These are phyloP conservation scores for Aphidoletes aphidimyza DNA, from an alignment of 2,888 invertebrate genomes.

Conservation along the genomic window DNA sequence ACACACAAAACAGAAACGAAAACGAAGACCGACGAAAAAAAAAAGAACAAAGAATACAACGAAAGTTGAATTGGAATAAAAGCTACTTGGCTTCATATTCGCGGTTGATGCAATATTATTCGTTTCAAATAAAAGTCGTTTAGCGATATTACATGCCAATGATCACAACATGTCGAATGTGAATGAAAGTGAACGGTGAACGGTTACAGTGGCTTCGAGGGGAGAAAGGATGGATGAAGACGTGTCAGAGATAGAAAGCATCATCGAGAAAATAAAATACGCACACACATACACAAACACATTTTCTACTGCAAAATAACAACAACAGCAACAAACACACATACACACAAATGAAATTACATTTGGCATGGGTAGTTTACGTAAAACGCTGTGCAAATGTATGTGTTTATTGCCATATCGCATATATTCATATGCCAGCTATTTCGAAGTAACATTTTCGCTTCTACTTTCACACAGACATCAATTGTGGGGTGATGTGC, in stretches of 20 bases:
- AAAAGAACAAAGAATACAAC: not conserved
- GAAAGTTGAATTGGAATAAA: conserved; percentile 45
- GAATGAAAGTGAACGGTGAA: conserved; percentile 1
- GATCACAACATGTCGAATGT: conserved; percentile 53
- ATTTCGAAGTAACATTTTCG: conserved; percentile 30
- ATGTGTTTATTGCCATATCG: not conserved
- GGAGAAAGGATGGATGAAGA: not conserved
- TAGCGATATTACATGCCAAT: conserved; percentile 56
- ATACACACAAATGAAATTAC: conserved; percentile 49
- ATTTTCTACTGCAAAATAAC: too few relatives aligned
- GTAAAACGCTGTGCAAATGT: conserved; percentile 18
- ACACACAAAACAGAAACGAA: not conserved
- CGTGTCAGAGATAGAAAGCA: not conserved
- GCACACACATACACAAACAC: too few relatives aligned
- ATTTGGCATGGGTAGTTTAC: conserved; percentile 46
- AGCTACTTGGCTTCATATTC: conserved; percentile 55
- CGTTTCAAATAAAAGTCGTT: conserved; percentile 56
- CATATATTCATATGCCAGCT: conserved; percentile 43
- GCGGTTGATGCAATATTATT: conserved; percentile 55
- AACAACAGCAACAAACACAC: not conserved
- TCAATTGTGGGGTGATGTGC: too few relatives aligned
- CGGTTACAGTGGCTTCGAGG: not conserved
- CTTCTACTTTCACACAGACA: not conserved
- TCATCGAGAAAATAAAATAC: not conserved
- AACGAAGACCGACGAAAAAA: not conserved